A percentile compares a stretch with the other conserved stretches of the same genome.
Conservation (phyloP, 1,140 invertebrate genomes). For the Lasioglossum baleicum region DNA sequence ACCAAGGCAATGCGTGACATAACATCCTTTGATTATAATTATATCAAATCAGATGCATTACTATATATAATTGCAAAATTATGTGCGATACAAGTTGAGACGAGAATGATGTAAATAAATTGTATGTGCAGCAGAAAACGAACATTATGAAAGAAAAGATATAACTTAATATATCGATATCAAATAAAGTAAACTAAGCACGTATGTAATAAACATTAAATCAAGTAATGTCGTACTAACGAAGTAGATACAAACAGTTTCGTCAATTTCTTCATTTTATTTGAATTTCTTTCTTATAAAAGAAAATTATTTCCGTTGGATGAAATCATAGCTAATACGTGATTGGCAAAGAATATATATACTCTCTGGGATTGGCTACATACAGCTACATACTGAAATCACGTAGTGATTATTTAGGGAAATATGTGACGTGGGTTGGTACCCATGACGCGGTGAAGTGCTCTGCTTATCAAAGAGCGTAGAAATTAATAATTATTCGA, state of each 20-base stretch:
- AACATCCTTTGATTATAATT: constrained; percentile 27
- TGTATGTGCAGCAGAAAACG: neutral
- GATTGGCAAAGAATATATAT: neutral
- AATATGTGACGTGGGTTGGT: no score
- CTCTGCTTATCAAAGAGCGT: no score
- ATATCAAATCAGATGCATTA: constrained; percentile 20
- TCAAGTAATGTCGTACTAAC: neutral
- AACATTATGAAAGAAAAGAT: neutral
- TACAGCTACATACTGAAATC: neutral
- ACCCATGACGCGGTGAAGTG: no score
- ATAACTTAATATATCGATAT: neutral
- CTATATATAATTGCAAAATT: constrained; percentile 14
- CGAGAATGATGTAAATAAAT: neutral
- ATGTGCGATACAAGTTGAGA: neutral
- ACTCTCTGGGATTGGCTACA: constrained; percentile 21
- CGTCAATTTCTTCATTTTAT: neutral
- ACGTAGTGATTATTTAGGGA: neutral
- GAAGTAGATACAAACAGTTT: neutral
- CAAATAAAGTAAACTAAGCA: no score
- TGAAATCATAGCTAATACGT: neutral
- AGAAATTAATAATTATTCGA: no score
- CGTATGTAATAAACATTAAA: neutral
- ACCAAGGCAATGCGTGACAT: constrained; percentile 41
- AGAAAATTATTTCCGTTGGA: neutral
- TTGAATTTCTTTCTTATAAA: neutral